Evolutionary conservation across 2,113 vertebrate species (phyloP).

Genomic region (Hippopotamus amphibius): DNA sequence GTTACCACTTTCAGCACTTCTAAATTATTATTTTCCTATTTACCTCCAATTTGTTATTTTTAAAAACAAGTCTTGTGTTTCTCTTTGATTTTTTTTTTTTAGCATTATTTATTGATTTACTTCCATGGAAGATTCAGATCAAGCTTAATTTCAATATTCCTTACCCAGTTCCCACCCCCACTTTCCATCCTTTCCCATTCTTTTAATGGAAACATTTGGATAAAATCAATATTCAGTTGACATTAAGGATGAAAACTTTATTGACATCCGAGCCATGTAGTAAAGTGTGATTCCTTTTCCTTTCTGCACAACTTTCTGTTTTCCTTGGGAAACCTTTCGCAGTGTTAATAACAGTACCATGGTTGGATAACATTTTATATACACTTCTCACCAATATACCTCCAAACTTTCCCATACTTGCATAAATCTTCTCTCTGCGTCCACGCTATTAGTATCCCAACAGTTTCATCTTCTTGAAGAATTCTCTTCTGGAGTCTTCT

Average conservation of each 20-base stretch:
- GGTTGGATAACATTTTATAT: neutral
- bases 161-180: neutral
- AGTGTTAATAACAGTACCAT: neutral
- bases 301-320: neutral
- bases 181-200: neutral
- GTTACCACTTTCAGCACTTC: neutral
- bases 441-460: neutral
- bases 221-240: constrained; percentile 38
- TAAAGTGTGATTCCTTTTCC: neutral
- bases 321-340: neutral
- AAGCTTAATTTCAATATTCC: neutral
- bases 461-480: neutral
- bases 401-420: neutral
- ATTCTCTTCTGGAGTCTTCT: neutral
- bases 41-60: constrained; percentile 11
- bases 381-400: neutral
- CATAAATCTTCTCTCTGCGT: neutral
- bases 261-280: neutral
- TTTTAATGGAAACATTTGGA: neutral
- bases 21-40: constrained; percentile 20
- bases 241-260: neutral
- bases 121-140: neutral
- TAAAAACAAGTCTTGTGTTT: neutral
- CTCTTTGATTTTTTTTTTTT: neutral
- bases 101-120: neutral